phyloP scores from a whole-genome alignment of 2,888 invertebrate genomes.

The Xylocampa areola region DNA sequence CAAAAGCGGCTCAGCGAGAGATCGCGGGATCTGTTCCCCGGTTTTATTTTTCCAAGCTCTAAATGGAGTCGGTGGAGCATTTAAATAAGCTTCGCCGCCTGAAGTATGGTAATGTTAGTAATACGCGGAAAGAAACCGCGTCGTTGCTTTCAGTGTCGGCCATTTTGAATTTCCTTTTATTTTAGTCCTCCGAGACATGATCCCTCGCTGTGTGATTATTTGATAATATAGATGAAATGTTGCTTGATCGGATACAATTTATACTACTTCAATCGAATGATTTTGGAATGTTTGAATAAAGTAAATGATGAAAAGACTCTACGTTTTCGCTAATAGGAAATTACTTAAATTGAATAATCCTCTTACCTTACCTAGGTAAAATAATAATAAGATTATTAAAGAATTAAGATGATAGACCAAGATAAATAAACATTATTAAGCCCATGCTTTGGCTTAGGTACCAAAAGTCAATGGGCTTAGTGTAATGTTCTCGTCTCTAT shows the following conservation, averaged over 20 bases:
- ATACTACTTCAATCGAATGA: neutral
- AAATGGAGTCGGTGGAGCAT: constrained; percentile 90
- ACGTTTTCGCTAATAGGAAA: too few species aligned
- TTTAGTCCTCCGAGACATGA: constrained; percentile 64
- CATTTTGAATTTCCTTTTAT: constrained; percentile 83
- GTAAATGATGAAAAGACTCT: neutral
- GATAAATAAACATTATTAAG: too few species aligned
- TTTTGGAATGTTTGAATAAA: neutral
- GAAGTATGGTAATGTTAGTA: constrained; percentile 90
- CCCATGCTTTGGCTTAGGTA: too few species aligned
- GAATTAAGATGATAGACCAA: too few species aligned
- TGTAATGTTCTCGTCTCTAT: too few species aligned
- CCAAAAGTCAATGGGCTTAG: too few species aligned
- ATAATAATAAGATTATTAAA: too few species aligned
- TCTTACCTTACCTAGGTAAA: too few species aligned
- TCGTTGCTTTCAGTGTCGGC: constrained; percentile 74
- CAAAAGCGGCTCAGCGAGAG: constrained; percentile 89
- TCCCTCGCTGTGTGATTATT: constrained; percentile 53
- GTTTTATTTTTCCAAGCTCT: constrained; percentile 90
- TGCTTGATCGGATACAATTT: constrained; percentile 4
- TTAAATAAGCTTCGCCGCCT: constrained; percentile 89
- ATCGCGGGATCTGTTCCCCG: constrained; percentile 87
- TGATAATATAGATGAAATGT: constrained; percentile 35
- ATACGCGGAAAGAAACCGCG: constrained; percentile 87
- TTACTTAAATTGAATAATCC: too few species aligned